A percentile compares a stretch with the other conserved stretches of the same genome.
These are phyloP conservation scores for Periplaneta americana DNA, from an alignment of 1,140 invertebrate genomes.

Conservation along the genomic window DNA sequence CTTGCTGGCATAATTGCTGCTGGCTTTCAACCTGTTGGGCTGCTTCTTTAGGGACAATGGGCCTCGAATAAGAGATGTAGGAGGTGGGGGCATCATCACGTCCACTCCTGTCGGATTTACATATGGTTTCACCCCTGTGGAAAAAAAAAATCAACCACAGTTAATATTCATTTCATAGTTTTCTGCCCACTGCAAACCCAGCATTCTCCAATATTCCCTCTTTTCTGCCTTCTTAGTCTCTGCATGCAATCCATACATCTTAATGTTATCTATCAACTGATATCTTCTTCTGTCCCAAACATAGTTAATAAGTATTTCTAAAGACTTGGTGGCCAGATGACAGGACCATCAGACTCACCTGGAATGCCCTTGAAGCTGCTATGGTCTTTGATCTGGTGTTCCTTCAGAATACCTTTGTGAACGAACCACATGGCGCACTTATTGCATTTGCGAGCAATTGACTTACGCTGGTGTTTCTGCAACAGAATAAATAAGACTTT, in stretches of 20 bases:
- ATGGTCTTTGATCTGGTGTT: slow-evolving; percentile 36
- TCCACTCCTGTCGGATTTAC: background rate
- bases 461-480: slow-evolving; percentile 38
- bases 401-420: slow-evolving; percentile 49
- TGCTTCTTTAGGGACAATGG: background rate
- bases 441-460: slow-evolving; percentile 54
- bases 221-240: no score
- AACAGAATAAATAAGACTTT: slow-evolving; percentile 21
- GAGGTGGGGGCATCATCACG: background rate
- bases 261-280: no score
- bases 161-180: no score
- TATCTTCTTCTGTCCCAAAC: no score
- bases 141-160: background rate
- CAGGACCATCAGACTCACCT: slow-evolving; percentile 9
- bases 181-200: no score
- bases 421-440: slow-evolving; percentile 66
- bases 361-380: slow-evolving; percentile 14
- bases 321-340: background rate
- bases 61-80: background rate
- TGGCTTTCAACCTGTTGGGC: background rate
- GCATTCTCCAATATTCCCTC: no score
- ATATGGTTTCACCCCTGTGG: slow-evolving; percentile 2
- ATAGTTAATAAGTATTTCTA: background rate
- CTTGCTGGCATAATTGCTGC: background rate
- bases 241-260: no score